Conservation (phyloP, 2,113 vertebrate species). For the Paedocypris sp. region DNA sequence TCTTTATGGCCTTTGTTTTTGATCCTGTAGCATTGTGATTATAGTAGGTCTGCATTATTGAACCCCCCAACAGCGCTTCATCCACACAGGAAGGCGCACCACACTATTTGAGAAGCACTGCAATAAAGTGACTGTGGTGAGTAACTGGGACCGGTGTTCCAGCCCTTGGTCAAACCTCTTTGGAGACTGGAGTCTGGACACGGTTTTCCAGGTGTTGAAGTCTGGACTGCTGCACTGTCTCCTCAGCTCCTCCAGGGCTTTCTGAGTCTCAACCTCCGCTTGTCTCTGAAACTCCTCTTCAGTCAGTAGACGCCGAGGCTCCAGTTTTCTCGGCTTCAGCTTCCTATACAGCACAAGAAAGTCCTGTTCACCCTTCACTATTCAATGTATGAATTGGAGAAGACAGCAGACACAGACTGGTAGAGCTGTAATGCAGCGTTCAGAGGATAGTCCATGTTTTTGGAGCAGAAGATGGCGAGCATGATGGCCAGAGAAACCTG, state of each 20-base stretch:
- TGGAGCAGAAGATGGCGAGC: conserved; percentile 67
- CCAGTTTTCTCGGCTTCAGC: conserved; percentile 50
- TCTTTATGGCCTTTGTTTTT: too few species aligned
- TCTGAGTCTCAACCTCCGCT: conserved; percentile 76
- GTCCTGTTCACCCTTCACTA: too few species aligned
- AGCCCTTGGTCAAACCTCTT: conserved; percentile 83
- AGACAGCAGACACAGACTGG: conserved; percentile 51
- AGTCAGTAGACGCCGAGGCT: conserved; percentile 72
- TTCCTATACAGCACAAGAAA: conserved; percentile 54
- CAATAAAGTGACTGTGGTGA: too few species aligned
- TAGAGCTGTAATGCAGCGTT: conserved; percentile 30
- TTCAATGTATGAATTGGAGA: too few species aligned
- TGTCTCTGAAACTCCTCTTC: conserved; percentile 83
- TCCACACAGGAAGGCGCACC: too few species aligned
- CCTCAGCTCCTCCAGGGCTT: conserved; percentile 74
- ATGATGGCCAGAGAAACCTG: conserved; percentile 72
- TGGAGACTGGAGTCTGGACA: conserved; percentile 83
- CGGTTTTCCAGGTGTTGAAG: conserved; percentile 72
- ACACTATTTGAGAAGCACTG: too few species aligned
- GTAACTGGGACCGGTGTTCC: too few species aligned
- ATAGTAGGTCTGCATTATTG: too few species aligned
- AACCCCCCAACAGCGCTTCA: too few species aligned
- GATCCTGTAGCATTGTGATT: too few species aligned
- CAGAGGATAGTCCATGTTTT: conserved; percentile 77
- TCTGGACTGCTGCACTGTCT: conserved; percentile 76